Percentiles rank a stretch among this genome's conserved stretches.
Conservation (phyloP, 2,113 vertebrate genomes). For the Macquaria australasica region DNA sequence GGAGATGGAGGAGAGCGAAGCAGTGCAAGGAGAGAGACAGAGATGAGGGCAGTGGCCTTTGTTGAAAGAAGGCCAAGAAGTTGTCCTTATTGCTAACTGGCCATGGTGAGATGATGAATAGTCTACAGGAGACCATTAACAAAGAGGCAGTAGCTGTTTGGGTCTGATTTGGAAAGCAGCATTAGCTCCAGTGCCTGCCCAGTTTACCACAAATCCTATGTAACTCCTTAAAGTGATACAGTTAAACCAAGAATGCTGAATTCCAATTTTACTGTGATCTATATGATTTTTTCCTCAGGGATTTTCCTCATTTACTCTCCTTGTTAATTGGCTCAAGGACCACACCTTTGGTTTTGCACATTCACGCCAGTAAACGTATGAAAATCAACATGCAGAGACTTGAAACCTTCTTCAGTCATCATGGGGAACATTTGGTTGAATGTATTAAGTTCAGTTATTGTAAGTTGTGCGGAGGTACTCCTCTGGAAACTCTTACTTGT, state of each 20-base stretch:
- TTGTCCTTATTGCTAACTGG: conserved; percentile 67
- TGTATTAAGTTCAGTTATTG: background rate
- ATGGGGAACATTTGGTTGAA: background rate
- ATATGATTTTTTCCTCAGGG: background rate
- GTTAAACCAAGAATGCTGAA: background rate
- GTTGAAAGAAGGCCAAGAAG: conserved; percentile 67
- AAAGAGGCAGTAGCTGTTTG: conserved; percentile 42
- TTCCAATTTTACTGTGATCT: background rate
- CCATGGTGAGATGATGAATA: conserved; percentile 67
- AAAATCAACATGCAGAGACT: background rate
- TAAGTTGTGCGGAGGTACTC: background rate
- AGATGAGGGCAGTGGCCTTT: conserved; percentile 39
- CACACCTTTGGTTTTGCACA: background rate
- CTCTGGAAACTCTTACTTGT: background rate
- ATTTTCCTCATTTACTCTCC: background rate
- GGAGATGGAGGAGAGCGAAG: conserved; percentile 30
- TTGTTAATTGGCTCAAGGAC: background rate
- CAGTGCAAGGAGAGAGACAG: conserved; percentile 28
- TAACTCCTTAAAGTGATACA: conserved; percentile 9
- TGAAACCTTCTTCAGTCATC: background rate
- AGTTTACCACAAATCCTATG: background rate
- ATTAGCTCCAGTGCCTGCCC: conserved; percentile 20
- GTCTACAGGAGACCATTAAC: conserved; percentile 53
- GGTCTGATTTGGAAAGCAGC: conserved; percentile 36
- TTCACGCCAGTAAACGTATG: background rate